These are phyloP conservation scores for Clamator glandarius DNA, from an alignment of 2,797 vertebrate genomes.

Conservation along the genomic window DNA sequence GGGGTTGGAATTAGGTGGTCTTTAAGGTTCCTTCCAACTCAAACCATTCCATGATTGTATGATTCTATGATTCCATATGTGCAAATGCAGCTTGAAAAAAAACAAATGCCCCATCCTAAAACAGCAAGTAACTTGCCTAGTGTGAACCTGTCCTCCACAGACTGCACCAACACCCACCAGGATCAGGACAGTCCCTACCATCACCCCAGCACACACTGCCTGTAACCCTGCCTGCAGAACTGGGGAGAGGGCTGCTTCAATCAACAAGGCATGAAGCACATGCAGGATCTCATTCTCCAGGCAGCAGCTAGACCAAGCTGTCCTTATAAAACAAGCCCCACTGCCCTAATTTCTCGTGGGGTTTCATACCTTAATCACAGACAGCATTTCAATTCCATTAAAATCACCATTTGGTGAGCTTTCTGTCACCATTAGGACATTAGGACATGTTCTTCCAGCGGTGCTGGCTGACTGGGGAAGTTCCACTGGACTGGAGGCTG, in stretches of 20 bases:
- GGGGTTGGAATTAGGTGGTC: too few species aligned
- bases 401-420: background rate
- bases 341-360: rapidly evolving
- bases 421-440: background rate
- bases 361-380: background rate
- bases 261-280: background rate
- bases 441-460: too few species aligned
- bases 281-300: background rate
- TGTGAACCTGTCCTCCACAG: background rate
- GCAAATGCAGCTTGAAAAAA: background rate
- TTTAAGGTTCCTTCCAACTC: too few species aligned
- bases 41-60: too few species aligned
- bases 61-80: too few species aligned
- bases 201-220: background rate
- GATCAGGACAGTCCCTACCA: background rate
- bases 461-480: too few species aligned
- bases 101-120: background rate
- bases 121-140: background rate
- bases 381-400: too few species aligned
- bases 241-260: background rate
- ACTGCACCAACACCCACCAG: background rate
- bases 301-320: rapidly evolving
- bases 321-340: background rate
- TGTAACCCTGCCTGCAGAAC: background rate
- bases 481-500: too few species aligned